Conservation (phyloP, 2,797 vertebrate species). For the Myotis daubentonii region DNA sequence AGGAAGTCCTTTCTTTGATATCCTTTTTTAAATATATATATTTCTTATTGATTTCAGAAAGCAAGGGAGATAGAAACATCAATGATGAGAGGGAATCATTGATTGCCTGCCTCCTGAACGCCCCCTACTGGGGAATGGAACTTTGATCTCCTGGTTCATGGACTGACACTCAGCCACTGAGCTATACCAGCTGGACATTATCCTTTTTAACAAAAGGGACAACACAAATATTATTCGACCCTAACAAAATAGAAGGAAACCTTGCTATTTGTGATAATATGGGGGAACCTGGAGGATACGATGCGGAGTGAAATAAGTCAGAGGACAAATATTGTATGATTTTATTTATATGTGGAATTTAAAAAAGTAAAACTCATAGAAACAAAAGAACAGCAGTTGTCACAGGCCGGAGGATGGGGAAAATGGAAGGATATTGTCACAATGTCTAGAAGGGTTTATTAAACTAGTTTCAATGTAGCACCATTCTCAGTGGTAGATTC, state of each 20-base stretch:
- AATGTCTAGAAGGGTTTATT: slow-evolving; percentile 4
- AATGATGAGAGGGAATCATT: too few species aligned
- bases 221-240: not conserved
- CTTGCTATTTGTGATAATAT: not conserved
- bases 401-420: not conserved
- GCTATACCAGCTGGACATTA: not conserved
- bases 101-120: too few species aligned
- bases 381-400: not conserved
- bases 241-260: not conserved
- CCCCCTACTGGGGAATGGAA: too few species aligned
- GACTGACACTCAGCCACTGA: too few species aligned
- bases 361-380: not conserved
- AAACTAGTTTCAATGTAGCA: not conserved
- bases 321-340: not conserved
- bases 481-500: not conserved
- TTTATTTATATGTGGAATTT: not conserved
- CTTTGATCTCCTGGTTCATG: too few species aligned
- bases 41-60: too few species aligned
- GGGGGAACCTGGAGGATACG: not conserved
- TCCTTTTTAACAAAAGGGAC: not conserved
- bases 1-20: not conserved
- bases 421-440: not conserved
- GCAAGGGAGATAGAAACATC: too few species aligned
- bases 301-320: not conserved
- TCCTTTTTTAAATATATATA: not conserved